Conservation (phyloP, 2,113 vertebrate species). For the Dendrocopos noguchii region DNA sequence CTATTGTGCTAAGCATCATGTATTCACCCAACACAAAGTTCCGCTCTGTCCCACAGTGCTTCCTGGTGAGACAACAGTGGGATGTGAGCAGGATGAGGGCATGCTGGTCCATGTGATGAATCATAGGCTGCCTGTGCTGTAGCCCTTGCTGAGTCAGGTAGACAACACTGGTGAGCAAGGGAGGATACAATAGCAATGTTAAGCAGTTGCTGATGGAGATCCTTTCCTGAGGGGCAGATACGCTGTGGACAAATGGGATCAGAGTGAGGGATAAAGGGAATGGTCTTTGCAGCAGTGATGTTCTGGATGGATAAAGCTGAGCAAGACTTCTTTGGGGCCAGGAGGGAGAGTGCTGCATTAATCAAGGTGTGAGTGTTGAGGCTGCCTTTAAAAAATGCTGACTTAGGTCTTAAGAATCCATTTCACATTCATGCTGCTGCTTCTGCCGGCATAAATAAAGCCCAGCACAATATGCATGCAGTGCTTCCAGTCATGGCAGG, state of each 20-base stretch:
- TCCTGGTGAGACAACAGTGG: accelerated
- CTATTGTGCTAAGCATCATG: accelerated
- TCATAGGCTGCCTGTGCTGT: not conserved
- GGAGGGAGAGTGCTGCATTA: slow-evolving; percentile 23
- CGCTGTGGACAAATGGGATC: accelerated
- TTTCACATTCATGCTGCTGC: not conserved
- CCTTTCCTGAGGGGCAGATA: not conserved
- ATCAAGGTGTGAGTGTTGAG: slow-evolving; percentile 27
- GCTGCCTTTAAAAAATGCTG: slow-evolving; percentile 48
- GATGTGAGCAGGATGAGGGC: not conserved
- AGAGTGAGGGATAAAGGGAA: not conserved
- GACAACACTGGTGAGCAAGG: not conserved
- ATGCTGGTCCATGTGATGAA: accelerated
- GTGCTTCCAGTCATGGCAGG: accelerated
- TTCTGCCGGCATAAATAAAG: not conserved
- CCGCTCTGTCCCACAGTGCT: not conserved
- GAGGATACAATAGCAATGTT: accelerated
- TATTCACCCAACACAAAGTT: not conserved
- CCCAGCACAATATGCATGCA: not conserved
- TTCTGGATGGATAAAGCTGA: not conserved
- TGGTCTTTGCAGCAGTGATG: not conserved
- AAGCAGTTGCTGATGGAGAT: not conserved
- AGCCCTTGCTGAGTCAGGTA: not conserved
- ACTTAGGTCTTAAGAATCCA: not conserved
- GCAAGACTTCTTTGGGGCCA: slow-evolving; percentile 14